Evolutionary conservation across 1,140 invertebrate genomes (phyloP).

Genomic region (Acromyrmex echinatior): DNA sequence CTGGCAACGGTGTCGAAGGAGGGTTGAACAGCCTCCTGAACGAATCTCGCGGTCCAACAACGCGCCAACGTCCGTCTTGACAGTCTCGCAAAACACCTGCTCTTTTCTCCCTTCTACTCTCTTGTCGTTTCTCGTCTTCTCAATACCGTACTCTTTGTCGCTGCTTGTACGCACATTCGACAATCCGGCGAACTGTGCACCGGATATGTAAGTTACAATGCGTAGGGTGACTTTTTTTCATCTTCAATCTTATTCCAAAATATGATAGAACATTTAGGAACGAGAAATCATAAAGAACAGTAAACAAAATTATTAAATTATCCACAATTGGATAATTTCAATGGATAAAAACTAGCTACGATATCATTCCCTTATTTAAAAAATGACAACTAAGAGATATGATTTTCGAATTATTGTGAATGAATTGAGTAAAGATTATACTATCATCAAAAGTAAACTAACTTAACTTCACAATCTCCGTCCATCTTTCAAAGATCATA

Average conservation of each 20-base stretch:
- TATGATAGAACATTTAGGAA: not conserved
- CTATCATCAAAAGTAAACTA: too few relatives aligned
- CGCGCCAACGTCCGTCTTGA: constrained; percentile 70
- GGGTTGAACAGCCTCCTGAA: constrained; percentile 78
- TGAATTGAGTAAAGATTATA: too few relatives aligned
- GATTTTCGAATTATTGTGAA: too few relatives aligned
- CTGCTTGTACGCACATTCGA: constrained; percentile 31
- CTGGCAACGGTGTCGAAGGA: constrained; percentile 74
- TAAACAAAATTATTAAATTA: not conserved
- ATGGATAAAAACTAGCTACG: not conserved
- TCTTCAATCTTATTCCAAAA: not conserved
- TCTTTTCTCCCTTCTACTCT: constrained; percentile 62
- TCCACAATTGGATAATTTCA: not conserved
- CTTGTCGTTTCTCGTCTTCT: constrained; percentile 25
- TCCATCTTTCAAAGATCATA: too few relatives aligned
- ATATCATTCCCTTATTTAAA: not conserved
- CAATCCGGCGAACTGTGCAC: not conserved
- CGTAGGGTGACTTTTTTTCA: not conserved
- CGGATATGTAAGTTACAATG: constrained; percentile 1
- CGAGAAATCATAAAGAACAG: not conserved
- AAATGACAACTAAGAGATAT: too few relatives aligned
- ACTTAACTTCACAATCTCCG: too few relatives aligned
- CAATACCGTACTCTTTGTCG: not conserved
- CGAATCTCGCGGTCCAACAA: constrained; percentile 70
- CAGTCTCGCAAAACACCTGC: constrained; percentile 77